These are phyloP conservation scores for Danaus plexippus DNA, from an alignment of 1,140 invertebrate genomes.

Conservation along the genomic window DNA sequence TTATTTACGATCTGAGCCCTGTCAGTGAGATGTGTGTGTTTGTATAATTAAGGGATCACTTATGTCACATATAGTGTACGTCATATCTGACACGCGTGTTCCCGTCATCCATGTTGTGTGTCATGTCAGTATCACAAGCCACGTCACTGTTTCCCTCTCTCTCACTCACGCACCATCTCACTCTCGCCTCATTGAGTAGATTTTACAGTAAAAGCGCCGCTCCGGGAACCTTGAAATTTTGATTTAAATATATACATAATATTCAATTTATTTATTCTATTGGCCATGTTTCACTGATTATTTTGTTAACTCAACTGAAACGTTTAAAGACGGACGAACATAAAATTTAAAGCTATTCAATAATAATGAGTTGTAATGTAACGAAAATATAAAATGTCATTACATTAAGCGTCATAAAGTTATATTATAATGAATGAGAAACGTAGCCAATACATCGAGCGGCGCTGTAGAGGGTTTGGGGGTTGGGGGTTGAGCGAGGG, in stretches of 20 bases:
- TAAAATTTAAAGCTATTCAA: too few species aligned
- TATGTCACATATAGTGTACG: not conserved
- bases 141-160: conserved; percentile 66
- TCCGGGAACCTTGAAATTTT: conserved; percentile 21
- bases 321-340: too few species aligned
- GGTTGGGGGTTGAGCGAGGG: conserved; percentile 56
- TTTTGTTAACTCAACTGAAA: too few species aligned
- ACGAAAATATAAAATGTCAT: too few species aligned
- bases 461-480: conserved; percentile 14
- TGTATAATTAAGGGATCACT: not conserved
- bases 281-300: conserved; percentile 3
- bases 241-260: too few species aligned
- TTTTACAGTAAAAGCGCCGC: conserved; percentile 35
- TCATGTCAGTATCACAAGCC: conserved; percentile 41
- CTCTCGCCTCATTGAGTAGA: conserved; percentile 62
- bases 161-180: conserved; percentile 65
- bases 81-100: conserved; percentile 18
- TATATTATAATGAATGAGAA: too few species aligned
- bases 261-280: not conserved
- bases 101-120: conserved; percentile 24
- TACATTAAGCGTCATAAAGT: too few species aligned
- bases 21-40: not conserved
- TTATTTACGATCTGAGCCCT: too few species aligned
- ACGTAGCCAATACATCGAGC: conserved; percentile 6
- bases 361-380: too few species aligned